Conservation (phyloP, 2,113 vertebrate genomes). For the Gopherus evgoodei region DNA sequence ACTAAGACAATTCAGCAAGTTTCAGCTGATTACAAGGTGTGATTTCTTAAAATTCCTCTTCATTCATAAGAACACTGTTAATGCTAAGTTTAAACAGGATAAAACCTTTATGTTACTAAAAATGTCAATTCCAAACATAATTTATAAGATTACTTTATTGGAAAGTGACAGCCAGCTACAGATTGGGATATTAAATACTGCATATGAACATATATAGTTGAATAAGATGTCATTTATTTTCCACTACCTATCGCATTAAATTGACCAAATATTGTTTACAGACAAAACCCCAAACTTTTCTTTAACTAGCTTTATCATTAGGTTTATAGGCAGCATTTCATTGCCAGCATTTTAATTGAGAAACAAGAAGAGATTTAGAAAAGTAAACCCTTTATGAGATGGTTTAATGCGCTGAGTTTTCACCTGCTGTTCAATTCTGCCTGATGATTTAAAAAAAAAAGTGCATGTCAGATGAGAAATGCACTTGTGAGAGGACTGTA, state of each 20-base stretch:
- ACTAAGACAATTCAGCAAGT: neutral
- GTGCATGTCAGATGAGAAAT: neutral
- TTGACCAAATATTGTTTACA: constrained; percentile 38
- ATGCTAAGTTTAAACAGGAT: neutral
- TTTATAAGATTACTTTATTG: neutral
- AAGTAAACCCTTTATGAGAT: neutral
- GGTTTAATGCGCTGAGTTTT: neutral
- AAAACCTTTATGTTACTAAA: neutral
- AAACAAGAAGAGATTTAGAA: constrained; percentile 17
- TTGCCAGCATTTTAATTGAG: constrained; percentile 36
- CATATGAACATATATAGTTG: neutral
- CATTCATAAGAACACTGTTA: neutral
- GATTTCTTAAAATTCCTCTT: neutral
- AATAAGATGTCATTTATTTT: constrained; percentile 8
- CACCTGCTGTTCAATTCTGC: neutral
- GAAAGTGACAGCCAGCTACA: neutral
- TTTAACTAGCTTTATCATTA: constrained; percentile 52
- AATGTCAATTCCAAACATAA: neutral
- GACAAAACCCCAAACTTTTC: neutral
- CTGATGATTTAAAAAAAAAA: neutral
- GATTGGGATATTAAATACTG: neutral
- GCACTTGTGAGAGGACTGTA: neutral
- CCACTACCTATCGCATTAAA: neutral
- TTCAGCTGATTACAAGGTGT: neutral
- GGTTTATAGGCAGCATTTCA: neutral